Conservation (phyloP, 2,797 vertebrate genomes). For the Pseudomugil tenellus region DNA sequence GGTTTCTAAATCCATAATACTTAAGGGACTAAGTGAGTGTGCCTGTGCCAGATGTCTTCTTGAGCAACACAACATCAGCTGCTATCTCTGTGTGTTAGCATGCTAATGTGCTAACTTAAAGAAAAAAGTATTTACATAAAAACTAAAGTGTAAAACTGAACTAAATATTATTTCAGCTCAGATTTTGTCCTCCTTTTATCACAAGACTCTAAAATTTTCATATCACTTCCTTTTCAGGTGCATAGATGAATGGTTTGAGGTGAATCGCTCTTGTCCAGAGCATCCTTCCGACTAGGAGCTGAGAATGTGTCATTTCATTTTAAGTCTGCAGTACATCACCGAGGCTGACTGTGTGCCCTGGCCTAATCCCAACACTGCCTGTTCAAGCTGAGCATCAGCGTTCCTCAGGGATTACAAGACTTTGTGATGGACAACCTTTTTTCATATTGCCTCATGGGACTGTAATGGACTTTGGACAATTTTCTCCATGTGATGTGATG, state of each 20-base stretch:
- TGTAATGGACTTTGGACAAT: slow-evolving; percentile 29
- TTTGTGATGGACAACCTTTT: slow-evolving; percentile 40
- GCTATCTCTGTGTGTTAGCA: not conserved
- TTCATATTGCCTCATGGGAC: slow-evolving; percentile 47
- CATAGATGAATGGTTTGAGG: slow-evolving; percentile 98
- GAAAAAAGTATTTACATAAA: not conserved
- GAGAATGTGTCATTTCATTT: slow-evolving; percentile 10
- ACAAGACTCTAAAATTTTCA: not conserved
- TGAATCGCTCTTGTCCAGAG: slow-evolving; percentile 97
- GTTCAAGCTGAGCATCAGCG: slow-evolving; percentile 47
- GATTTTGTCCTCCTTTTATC: not conserved
- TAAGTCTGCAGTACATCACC: slow-evolving; percentile 22
- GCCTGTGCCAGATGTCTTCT: not conserved
- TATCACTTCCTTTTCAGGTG: slow-evolving; percentile 81
- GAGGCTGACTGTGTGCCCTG: slow-evolving; percentile 31
- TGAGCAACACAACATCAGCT: not conserved
- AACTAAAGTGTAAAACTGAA: not conserved
- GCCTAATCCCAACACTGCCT: slow-evolving; percentile 62
- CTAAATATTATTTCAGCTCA: not conserved
- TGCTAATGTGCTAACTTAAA: not conserved
- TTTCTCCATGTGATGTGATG: slow-evolving; percentile 21
- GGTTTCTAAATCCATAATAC: not conserved
- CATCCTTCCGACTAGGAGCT: slow-evolving; percentile 90
- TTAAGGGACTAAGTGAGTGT: not conserved
- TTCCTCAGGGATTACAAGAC: slow-evolving; percentile 73